These are phyloP conservation scores for Octonoba sinensis DNA, from an alignment of 2,888 invertebrate genomes.

Conservation along the genomic window DNA sequence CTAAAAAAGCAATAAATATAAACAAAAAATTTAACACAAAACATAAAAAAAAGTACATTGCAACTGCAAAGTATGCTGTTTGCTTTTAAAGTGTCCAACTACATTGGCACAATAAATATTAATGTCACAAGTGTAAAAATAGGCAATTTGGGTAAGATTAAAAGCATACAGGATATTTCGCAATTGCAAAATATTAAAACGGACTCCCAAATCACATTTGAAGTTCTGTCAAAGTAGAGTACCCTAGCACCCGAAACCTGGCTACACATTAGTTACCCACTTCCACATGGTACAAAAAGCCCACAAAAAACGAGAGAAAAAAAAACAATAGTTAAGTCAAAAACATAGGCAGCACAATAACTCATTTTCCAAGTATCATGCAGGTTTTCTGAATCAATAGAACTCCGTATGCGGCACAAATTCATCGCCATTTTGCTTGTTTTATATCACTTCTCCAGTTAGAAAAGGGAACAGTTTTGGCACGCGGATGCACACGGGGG, in stretches of 20 bases:
- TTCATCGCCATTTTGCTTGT: slow-evolving; percentile 25
- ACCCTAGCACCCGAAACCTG: slow-evolving; percentile 53
- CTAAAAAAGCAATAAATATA: background rate
- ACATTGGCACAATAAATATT: slow-evolving; percentile 30
- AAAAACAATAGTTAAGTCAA: too few relatives aligned
- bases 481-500: slow-evolving; percentile 52
- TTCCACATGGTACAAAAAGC: slow-evolving; percentile 46
- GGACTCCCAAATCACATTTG: slow-evolving; percentile 56
- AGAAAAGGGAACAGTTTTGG: slow-evolving; percentile 48
- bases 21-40: background rate
- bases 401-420: slow-evolving; percentile 14
- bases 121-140: background rate
- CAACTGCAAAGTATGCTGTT: background rate
- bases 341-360: slow-evolving; percentile 44
- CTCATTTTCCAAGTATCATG: slow-evolving; percentile 45
- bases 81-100: background rate
- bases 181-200: background rate
- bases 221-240: slow-evolving; percentile 28
- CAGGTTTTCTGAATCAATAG: slow-evolving; percentile 20
- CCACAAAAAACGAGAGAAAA: background rate
- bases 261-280: slow-evolving; percentile 53
- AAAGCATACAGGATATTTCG: slow-evolving; percentile 19
- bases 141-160: slow-evolving; percentile 5
- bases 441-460: background rate
- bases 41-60: background rate